Base-by-base conservation (phyloP, 1,140 invertebrate genomes). In the Drosophila nasuta region DNA sequence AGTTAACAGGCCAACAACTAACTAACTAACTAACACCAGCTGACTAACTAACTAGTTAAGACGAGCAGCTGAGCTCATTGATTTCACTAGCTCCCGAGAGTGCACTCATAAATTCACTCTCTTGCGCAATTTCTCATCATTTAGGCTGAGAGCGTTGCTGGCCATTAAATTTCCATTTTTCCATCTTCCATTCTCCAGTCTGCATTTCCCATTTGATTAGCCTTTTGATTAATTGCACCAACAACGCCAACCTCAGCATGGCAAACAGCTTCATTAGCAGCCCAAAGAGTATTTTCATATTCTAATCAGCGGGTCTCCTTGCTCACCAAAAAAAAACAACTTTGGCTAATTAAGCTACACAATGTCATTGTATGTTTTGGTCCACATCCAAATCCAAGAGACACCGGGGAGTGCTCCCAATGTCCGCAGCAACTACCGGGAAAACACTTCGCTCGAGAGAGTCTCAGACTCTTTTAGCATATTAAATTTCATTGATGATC, bases 401-500 rank as follows among this genome's bases (percentile, higher is more conserved):
- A 20, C 10, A 41, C 5, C n/a, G 51, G 5, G 25, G 11, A 13
- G 38, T 66, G 62, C 49, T 64, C 49, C 33, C 62, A 43, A 43
- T 69, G 48, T 57, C 38, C 15, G 52, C 48, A 33, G 52, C 48
- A 33, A 54, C 51, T 54, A 54, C 51, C 13, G 51, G 30, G 51
- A n/a, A 33, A 54, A 25, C 20, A 4, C 20, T 25, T 25, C 13
- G 41, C 51, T 54, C 59, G 28, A 38, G 6, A 38, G 35, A 15
- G 8, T 35, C 51, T 54, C 51, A 45, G 35, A 57, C 49, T 25
- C 58, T 69, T 63, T 52, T 38, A 51, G 77, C 87, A 91, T 91
- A 91, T 91, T 91, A 91, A 87, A 81, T 91, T 91, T 91, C 87
- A 91, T 91, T 91, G 87, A 87, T 91, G 87, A 91, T 91, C 87